Evolutionary conservation across 2,113 vertebrate genomes (phyloP).

Genomic region (Elephantulus edwardii): DNA sequence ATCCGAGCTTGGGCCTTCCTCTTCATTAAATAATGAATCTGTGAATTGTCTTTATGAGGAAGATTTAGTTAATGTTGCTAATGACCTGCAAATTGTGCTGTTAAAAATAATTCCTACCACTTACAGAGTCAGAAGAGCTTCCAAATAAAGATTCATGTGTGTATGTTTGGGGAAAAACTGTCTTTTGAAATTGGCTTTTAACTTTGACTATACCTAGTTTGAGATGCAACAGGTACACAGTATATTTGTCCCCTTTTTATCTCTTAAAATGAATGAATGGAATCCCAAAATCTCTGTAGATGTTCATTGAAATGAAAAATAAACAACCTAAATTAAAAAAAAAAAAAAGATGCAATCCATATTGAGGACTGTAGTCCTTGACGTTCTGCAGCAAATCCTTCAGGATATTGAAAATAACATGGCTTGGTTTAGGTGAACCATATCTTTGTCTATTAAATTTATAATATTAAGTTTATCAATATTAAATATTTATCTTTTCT

Average conservation of each 20-base stretch:
- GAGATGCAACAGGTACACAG: slow-evolving; percentile 26
- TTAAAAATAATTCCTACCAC: neutral
- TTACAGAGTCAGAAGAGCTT: slow-evolving; percentile 49
- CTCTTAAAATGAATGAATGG: too few species aligned
- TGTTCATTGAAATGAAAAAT: too few species aligned
- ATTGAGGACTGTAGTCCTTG: too few species aligned
- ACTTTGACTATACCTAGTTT: neutral
- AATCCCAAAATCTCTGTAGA: too few species aligned
- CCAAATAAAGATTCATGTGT: slow-evolving; percentile 36
- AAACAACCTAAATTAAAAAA: too few species aligned
- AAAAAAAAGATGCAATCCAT: too few species aligned
- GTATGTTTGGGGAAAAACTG: neutral
- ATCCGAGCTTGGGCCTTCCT: slow-evolving; percentile 17
- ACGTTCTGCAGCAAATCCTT: too few species aligned
- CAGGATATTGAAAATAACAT: too few species aligned
- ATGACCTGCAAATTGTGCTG: slow-evolving; percentile 14
- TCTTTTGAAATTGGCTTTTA: slow-evolving; percentile 39
- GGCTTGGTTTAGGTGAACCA: too few species aligned
- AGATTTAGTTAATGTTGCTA: slow-evolving; percentile 33
- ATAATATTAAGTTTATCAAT: too few species aligned
- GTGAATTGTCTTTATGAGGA: neutral
- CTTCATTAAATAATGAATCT: slow-evolving; percentile 17
- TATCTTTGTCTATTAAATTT: too few species aligned
- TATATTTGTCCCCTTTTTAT: neutral
- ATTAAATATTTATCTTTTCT: too few species aligned